Evolutionary conservation across 2,113 vertebrate species (phyloP).

Genomic region (Nibea coibor): DNA sequence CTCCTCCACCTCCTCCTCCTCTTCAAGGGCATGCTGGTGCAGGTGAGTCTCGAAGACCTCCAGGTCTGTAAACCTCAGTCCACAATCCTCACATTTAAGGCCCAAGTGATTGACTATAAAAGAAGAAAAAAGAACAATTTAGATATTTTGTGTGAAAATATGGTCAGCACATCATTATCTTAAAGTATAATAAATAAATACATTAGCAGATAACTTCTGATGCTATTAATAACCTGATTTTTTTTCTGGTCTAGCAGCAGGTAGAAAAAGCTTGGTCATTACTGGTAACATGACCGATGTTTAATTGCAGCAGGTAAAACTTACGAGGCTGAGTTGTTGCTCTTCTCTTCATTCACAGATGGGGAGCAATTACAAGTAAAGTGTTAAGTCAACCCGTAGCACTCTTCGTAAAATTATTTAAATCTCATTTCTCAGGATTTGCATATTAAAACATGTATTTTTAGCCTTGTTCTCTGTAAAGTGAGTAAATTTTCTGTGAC

Average conservation of each 20-base stretch:
- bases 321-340: slow-evolving; percentile 32
- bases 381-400: neutral
- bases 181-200: neutral
- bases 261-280: neutral
- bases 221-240: no score
- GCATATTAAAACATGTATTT: neutral
- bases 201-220: neutral
- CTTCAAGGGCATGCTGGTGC: slow-evolving; percentile 64
- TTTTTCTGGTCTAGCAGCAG: neutral
- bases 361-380: neutral
- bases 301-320: slow-evolving; percentile 26
- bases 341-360: slow-evolving; percentile 35
- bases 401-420: neutral
- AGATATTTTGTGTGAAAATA: neutral
- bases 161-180: neutral
- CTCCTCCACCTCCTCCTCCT: slow-evolving; percentile 34
- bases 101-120: slow-evolving; percentile 42
- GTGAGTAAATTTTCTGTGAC: neutral
- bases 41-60: slow-evolving; percentile 60
- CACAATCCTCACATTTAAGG: slow-evolving; percentile 69
- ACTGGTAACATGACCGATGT: neutral
- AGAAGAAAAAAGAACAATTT: slow-evolving; percentile 15
- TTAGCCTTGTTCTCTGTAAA: neutral
- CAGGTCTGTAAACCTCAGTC: slow-evolving; percentile 54
- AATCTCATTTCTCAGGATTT: neutral